phyloP scores from a whole-genome alignment of 37 sponge, comb jelly and placozoan genomes.

The Axinella damicornis region DNA sequence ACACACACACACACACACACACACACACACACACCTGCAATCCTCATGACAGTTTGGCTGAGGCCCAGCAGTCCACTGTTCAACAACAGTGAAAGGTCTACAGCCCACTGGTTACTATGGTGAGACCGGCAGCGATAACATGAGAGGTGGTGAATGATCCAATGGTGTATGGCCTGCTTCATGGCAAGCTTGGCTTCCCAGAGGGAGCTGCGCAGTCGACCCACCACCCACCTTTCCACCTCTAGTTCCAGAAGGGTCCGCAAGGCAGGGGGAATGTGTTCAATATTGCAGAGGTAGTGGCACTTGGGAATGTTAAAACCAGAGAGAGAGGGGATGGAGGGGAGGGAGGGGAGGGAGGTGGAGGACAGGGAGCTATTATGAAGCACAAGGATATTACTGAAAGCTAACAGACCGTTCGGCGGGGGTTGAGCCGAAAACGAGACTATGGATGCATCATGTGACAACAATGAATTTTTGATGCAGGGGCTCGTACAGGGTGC shows the following conservation, averaged over 20 bases:
- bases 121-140: slow-evolving; percentile 61
- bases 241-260: slow-evolving; percentile 72
- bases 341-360: not conserved
- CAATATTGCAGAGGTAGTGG: slow-evolving; percentile 75
- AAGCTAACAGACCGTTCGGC: no score
- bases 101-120: slow-evolving; percentile 77
- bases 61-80: slow-evolving; percentile 81
- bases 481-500: no score
- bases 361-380: slow-evolving; percentile 9
- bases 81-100: slow-evolving; percentile 71
- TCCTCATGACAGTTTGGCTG: slow-evolving; percentile 63
- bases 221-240: slow-evolving; percentile 69
- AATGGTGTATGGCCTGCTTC: slow-evolving; percentile 2
- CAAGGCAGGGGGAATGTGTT: slow-evolving; percentile 73
- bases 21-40: slow-evolving; percentile 28
- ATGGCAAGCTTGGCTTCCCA: slow-evolving; percentile 29
- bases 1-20: no score
- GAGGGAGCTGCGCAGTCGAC: slow-evolving; percentile 35
- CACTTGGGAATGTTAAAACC: slow-evolving; percentile 45
- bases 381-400: no score
- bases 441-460: no score
- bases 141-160: slow-evolving; percentile 48
- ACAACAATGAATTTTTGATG: no score
- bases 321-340: not conserved
- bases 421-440: no score